Conservation (phyloP, 2,113 vertebrate genomes). For the Crotalus viridis region DNA sequence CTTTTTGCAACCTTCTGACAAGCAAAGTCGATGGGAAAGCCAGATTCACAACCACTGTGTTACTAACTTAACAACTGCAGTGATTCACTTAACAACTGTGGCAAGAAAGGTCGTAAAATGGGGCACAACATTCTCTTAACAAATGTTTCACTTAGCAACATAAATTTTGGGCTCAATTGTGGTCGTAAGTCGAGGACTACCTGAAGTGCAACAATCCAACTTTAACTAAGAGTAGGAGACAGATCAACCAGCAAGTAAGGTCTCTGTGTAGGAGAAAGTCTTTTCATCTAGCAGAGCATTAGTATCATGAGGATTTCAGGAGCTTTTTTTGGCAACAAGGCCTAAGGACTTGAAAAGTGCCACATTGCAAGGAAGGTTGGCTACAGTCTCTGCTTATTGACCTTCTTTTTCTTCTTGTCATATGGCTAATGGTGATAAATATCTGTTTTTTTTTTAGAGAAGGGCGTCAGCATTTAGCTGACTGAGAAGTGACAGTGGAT, state of each 20-base stretch:
- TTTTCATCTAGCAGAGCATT: neutral
- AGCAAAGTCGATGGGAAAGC: neutral
- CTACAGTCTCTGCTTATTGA: neutral
- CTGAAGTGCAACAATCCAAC: neutral
- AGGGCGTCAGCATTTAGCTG: neutral
- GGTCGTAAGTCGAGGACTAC: neutral
- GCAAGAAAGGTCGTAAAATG: neutral
- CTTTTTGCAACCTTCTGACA: neutral
- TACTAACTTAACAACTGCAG: neutral
- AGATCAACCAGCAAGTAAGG: neutral
- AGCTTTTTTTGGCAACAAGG: neutral
- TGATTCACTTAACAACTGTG: neutral
- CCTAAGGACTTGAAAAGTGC: neutral
- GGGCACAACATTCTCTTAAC: neutral
- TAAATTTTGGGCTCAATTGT: neutral
- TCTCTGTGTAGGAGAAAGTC: neutral
- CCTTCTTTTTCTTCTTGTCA: neutral
- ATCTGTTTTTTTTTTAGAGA: fast-evolving
- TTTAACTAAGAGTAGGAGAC: neutral
- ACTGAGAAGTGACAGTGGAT: fast-evolving
- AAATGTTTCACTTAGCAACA: neutral
- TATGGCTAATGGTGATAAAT: neutral
- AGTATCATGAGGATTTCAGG: neutral
- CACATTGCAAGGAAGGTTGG: neutral
- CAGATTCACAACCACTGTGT: neutral